Base-by-base conservation (phyloP, 2,113 vertebrate genomes). In the Kryptolebias marmoratus region DNA sequence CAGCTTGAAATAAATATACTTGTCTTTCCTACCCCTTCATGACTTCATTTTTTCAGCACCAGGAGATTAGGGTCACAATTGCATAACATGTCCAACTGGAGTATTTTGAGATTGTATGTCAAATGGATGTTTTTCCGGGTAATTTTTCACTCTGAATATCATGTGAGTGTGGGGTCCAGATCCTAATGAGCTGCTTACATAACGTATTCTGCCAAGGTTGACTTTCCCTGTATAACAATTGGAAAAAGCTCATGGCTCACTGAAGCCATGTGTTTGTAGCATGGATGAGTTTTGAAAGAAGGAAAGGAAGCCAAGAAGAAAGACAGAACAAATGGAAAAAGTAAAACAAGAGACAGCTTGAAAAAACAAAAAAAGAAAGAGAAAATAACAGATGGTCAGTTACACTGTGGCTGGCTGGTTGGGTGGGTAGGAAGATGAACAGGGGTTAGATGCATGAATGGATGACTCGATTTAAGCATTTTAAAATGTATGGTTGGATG, bases 141-240 rank as follows among this genome's bases (percentile, higher is more conserved):
- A 74, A 79, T 84, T 82, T 85, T 77, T 75, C 79, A 67, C 80
- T 71, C 39, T 76, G 73, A 74, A 81, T 79, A 65, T 68, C 12
- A 50, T 77, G 59, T 70, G 71, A 61, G n/a, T 67, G 52, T 60
- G 59, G 53, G 56, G 61, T 81, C 69, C 45, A 39, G 44, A 81
- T 57, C 39, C 0, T 75, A 84, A 88, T 78, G 80, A 83, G 81
- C 61, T 85, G 73, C 70, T 82, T 86, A 76, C 58, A 69, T 82
- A 80, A 88, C 83, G 79, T 73, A 56, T 77, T 84, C 68, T 84
- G 64, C 63, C 63, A 79, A 80, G 68, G 73, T 87, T 83, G 70
- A 76, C 66, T 76, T 54, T 65, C 65, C 68, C 45, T 30, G 27
- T 68, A 6, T 42, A 57, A 64, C 67, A 68, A 83, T 73, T 42